A percentile compares a stretch with the other conserved stretches of the same genome.
Conservation (phyloP, 2,113 vertebrate genomes). For the Panurus biarmicus region DNA sequence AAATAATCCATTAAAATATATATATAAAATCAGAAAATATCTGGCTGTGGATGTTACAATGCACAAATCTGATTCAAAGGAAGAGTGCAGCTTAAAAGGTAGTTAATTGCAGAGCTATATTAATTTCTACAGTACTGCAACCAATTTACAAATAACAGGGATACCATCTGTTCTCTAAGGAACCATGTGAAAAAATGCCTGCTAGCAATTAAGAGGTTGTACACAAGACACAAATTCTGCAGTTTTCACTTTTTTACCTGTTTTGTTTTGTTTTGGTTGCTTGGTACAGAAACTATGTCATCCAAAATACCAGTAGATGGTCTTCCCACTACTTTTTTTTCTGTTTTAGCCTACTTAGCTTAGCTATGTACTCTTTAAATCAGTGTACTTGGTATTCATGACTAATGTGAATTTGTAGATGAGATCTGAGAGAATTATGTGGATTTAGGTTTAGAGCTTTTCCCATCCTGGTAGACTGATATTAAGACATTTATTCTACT, state of each 20-base stretch:
- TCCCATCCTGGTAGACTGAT: not conserved
- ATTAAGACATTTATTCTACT: not conserved
- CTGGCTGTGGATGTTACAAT: not conserved
- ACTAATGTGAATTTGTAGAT: slow-evolving; percentile 26
- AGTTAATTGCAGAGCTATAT: not conserved
- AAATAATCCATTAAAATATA: not conserved
- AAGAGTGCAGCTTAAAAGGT: not conserved
- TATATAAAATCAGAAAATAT: not conserved
- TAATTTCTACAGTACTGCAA: not conserved
- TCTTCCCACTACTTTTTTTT: not conserved
- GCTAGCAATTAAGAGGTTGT: not conserved
- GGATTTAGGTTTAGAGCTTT: slow-evolving; percentile 53
- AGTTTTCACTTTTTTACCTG: not conserved
- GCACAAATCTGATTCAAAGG: not conserved
- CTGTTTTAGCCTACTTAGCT: not conserved
- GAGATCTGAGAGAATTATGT: slow-evolving; percentile 42
- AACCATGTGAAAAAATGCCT: not conserved
- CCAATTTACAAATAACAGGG: not conserved
- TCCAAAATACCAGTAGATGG: not conserved
- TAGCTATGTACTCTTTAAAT: not conserved
- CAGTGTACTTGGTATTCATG: slow-evolving; percentile 15
- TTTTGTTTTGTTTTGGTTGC: not conserved
- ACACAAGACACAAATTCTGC: not conserved
- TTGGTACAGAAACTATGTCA: not conserved
- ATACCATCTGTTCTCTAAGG: slow-evolving; percentile 36